A percentile compares a stretch with the other conserved stretches of the same genome.
Conservation (phyloP, 2,797 vertebrate species). For the Karalla daura region DNA sequence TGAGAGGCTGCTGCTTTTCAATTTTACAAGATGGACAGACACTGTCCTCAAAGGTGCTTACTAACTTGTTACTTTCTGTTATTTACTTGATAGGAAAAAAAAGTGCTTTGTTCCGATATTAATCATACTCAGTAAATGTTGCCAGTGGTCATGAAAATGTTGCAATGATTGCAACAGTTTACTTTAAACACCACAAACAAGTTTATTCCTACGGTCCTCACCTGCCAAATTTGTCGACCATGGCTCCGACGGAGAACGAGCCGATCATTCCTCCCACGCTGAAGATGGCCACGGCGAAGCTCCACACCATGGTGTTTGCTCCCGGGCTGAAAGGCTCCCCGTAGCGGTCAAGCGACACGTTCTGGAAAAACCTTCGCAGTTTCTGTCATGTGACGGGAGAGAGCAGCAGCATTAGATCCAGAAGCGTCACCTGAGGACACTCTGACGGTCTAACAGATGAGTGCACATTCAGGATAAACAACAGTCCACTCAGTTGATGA, state of each 20-base stretch:
- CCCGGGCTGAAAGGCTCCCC: conserved; percentile 35
- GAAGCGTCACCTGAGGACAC: background rate
- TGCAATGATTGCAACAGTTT: too few relatives aligned
- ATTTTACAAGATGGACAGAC: background rate
- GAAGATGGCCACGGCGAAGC: conserved; percentile 93
- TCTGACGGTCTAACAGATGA: too few relatives aligned
- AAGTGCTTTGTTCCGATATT: background rate
- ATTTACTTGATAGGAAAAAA: background rate
- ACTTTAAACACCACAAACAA: background rate
- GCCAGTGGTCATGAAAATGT: background rate
- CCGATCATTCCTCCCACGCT: conserved; percentile 95
- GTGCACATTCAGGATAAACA: too few relatives aligned
- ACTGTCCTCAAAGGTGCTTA: background rate
- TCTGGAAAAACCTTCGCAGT: conserved; percentile 86
- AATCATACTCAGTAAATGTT: background rate
- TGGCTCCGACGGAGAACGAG: conserved; percentile 88
- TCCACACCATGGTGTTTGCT: conserved; percentile 87
- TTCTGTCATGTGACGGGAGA: conserved; percentile 80
- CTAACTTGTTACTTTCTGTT: background rate
- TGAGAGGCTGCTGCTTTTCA: background rate
- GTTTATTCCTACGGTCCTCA: conserved; percentile 62
- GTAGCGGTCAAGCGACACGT: conserved; percentile 76
- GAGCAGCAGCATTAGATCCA: background rate
- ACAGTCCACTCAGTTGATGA: too few relatives aligned
- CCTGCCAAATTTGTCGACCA: conserved; percentile 95